Base-by-base conservation (phyloP, 2,888 invertebrate species). In the Gymnoscelis rufifasciata region DNA sequence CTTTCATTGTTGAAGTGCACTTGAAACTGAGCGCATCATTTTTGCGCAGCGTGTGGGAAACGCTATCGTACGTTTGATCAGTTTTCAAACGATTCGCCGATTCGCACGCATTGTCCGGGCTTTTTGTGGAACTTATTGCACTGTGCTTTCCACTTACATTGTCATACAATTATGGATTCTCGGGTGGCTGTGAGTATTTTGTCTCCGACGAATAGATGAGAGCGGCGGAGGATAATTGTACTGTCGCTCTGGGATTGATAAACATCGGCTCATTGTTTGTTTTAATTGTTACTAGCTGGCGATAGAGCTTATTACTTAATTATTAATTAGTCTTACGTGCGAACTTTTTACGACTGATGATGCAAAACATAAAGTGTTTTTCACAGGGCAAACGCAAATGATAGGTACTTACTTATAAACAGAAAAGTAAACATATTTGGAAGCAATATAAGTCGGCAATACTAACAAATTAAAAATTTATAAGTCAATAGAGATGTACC, bases 71-170 rank as follows among this genome's bases (percentile, higher is more conserved):
- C 40, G 38, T 56, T 57, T 11, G 27, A 37, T 60, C 53, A 44
- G 49, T 46, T 19, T 19, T 19, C 19, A 19, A 58, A 44, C 46
- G 30, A 49, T 28, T 51, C 41, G 44, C 47, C 51, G 56, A 56
- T 52, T 78, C 77, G 63, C 77, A 78, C 77, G 73, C 66, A 64
- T 67, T 66, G 64, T 60, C 52, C 43, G 52, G 55, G 50, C 64
- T 77, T 80, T 78, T 83, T 78, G 60, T 56, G 43, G 28, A 52
- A 54, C 47, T 64, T 65, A 66, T 65, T 66, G 52, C 56, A 53
- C 47, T 62, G 78, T 75, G 77, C 71, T 77, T 84, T 83, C 69
- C 75, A 73, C 72, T n/a, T 65, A 64, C 76, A 81, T 83, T 79
- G 79, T 81, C 68, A 54, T 52, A 58, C 52, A 57, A 74, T 65